Percentiles rank a stretch among this genome's conserved stretches.
These are phyloP conservation scores for Emydura subglobosa DNA, from an alignment of 2,113 vertebrate species.

Conservation along the genomic window DNA sequence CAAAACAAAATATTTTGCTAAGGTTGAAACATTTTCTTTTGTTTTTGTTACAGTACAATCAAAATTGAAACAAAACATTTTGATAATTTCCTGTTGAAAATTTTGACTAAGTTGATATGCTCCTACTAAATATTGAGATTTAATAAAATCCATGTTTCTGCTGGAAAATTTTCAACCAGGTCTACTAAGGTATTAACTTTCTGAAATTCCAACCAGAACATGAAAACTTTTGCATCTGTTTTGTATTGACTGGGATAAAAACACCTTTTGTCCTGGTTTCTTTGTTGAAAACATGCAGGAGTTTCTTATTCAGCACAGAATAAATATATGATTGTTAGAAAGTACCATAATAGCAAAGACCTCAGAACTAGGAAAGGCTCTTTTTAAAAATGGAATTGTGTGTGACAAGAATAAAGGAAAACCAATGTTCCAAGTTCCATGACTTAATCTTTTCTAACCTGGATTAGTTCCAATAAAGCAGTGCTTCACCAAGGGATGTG, in stretches of 20 bases:
- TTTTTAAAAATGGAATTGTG: constrained; percentile 46
- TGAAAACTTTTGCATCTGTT: not conserved
- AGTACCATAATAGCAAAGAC: constrained; percentile 6
- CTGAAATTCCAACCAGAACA: not conserved
- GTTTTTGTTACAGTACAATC: not conserved
- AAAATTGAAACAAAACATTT: not conserved
- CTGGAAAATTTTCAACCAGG: not conserved
- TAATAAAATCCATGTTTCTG: not conserved
- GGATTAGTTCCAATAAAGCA: not conserved
- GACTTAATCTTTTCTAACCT: constrained; percentile 22
- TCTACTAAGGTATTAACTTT: not conserved
- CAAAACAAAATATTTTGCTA: no score
- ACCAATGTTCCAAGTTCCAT: not conserved
- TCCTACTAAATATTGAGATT: not conserved
- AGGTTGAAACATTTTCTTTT: not conserved
- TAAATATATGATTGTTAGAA: not conserved
- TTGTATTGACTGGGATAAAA: not conserved
- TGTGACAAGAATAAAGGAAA: constrained; percentile 30
- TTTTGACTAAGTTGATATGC: not conserved
- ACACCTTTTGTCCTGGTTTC: not conserved
- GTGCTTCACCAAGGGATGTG: constrained; percentile 26
- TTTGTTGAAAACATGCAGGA: not conserved
- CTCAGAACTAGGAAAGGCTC: constrained; percentile 37
- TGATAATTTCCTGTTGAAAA: not conserved
- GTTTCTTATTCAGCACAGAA: not conserved